Evolutionary conservation across 2,797 vertebrate genomes (phyloP).

Genomic region (Luscinia megarhynchos): DNA sequence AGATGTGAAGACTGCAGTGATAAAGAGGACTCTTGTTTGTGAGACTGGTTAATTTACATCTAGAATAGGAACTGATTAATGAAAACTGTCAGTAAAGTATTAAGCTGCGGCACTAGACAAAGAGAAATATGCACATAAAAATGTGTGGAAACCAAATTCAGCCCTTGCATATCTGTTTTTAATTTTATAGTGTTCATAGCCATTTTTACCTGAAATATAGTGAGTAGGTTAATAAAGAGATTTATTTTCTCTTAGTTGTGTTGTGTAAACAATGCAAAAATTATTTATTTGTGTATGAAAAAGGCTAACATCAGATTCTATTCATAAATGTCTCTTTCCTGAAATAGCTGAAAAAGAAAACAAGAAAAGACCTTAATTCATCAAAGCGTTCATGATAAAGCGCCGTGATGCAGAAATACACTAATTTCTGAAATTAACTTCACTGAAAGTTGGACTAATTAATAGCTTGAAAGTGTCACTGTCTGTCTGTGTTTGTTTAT

Average conservation of each 20-base stretch:
- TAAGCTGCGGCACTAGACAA: background rate
- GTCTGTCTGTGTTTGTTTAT: slow-evolving; percentile 32
- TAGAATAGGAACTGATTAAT: slow-evolving; percentile 31
- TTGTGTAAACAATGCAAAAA: background rate
- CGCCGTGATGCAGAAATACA: background rate
- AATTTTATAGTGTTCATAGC: background rate
- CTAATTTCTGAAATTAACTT: slow-evolving; percentile 46
- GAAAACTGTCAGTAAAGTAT: slow-evolving; percentile 27
- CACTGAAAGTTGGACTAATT: slow-evolving; percentile 16
- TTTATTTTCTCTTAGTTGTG: background rate
- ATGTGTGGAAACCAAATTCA: background rate
- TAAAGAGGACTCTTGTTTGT: slow-evolving; percentile 37
- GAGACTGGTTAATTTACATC: slow-evolving; percentile 22
- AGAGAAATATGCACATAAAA: background rate
- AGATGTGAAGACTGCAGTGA: slow-evolving; percentile 6
- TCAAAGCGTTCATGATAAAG: background rate
- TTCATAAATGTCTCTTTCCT: background rate
- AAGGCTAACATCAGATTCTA: background rate
- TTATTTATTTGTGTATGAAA: background rate
- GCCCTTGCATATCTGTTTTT: background rate
- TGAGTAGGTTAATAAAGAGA: background rate
- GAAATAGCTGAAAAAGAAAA: background rate
- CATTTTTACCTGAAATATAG: background rate
- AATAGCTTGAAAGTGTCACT: slow-evolving; percentile 24
- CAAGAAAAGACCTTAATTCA: background rate